Evolutionary conservation across 2,888 invertebrate genomes (phyloP).

Genomic region (Drosophila mercatorum): DNA sequence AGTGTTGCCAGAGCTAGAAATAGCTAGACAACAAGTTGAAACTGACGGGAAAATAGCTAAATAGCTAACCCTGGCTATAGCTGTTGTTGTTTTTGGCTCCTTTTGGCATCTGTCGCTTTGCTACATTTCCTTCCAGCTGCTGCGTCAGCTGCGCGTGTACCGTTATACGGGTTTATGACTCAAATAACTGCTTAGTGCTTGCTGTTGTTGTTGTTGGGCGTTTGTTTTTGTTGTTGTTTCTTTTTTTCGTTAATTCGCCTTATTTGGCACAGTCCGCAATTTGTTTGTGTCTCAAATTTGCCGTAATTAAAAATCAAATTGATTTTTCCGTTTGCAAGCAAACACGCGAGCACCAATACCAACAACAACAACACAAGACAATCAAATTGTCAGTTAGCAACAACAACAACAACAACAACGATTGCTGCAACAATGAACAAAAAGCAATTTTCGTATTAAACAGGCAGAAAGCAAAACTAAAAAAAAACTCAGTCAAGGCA

Average conservation of each 20-base stretch:
- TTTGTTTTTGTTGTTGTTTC: constrained; percentile 1
- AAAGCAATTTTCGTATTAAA: constrained; percentile 69
- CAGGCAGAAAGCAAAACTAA: constrained; percentile 29
- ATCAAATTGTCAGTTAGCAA: constrained; percentile 61
- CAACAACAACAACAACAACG: constrained; percentile 21
- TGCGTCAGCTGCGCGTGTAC: constrained; percentile 58
- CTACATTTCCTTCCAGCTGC: constrained; percentile 59
- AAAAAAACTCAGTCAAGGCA: constrained; percentile 73
- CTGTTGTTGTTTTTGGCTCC: constrained; percentile 37
- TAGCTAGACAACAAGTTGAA: too few relatives aligned
- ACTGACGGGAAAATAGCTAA: too few relatives aligned
- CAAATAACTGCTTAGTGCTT: constrained; percentile 33
- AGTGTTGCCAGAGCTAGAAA: too few relatives aligned
- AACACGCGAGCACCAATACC: constrained; percentile 31
- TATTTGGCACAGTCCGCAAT: constrained; percentile 66
- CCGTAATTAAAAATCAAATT: constrained; percentile 75
- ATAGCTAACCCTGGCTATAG: too few relatives aligned
- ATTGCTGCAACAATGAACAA: constrained; percentile 65
- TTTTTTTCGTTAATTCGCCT: constrained; percentile 48
- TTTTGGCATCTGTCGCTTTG: constrained; percentile 33
- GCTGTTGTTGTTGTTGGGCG: constrained; percentile 6
- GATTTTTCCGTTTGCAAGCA: constrained; percentile 64
- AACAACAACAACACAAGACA: constrained; percentile 35
- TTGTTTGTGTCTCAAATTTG: constrained; percentile 74
- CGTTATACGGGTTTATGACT: constrained; percentile 73